Base-by-base conservation (phyloP, 2,113 vertebrate species). In the Probosciger aterrimus region DNA sequence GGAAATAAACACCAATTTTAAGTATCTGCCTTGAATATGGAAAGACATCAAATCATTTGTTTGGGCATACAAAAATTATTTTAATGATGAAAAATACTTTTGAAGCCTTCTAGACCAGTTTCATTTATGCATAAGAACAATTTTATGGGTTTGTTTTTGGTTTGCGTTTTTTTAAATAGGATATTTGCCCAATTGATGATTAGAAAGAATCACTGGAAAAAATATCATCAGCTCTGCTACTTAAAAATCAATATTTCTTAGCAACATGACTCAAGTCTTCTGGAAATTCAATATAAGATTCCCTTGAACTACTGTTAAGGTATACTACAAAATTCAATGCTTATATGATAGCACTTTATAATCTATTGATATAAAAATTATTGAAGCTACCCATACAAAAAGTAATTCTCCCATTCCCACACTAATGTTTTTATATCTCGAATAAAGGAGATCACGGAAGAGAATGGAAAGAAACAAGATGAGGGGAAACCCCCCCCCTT, bases 401-500 rank as follows among this genome's bases (percentile, higher is more conserved):
- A 63, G 5, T 16, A 59, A 9, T 9, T 49, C 19, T 60, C 19
- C 11, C 7, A 30, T 69, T 67, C 55, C 15, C 6, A 25, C n/a
- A 53, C 1, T n/a, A 13, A 44, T 3, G 1, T 41, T 24, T 43
- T 85, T 79, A 15, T n/a, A 53, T 25, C 62, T 76, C 6, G 47
- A 41, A 5, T 62, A 80, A 69, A 20, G 14, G 19, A 77, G 9
- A 62, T 52, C 9, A 30, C 31, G 55, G 27, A 71, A 41, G 39
- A 60, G 4, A 30, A 41, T 65, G 28, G 31, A 55, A 90, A 5
- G 9, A 80, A 60, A 3, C 0, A 44, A 81, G 43, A 75, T 4
- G n/a, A 82, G 11, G 2, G 4, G 31, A 76, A 77, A 17, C 22
- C 1, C 0, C 22, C 22, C 33, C 4, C 44, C 9, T 44, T 37